These are phyloP conservation scores for Diorhabda carinulata DNA, from an alignment of 1,140 invertebrate genomes.

Conservation along the genomic window DNA sequence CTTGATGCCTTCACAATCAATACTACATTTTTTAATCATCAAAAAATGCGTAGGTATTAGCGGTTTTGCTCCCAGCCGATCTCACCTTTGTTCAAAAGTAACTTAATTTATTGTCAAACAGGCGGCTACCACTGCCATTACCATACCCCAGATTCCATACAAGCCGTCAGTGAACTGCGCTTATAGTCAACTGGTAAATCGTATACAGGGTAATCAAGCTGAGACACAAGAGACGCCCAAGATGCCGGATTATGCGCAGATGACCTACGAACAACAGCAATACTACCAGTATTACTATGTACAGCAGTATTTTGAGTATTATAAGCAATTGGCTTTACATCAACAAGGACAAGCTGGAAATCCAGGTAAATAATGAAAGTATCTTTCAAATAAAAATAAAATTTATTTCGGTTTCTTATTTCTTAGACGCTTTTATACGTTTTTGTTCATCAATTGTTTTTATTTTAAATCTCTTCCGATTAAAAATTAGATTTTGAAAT, in stretches of 20 bases:
- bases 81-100: slow-evolving; percentile 1
- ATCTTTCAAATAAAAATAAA: no score
- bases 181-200: slow-evolving; percentile 78
- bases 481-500: no score
- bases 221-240: slow-evolving; percentile 42
- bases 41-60: no score
- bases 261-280: slow-evolving; percentile 41
- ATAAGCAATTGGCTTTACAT: slow-evolving; percentile 41
- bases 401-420: neutral
- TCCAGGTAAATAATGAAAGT: slow-evolving; percentile 8
- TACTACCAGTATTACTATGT: slow-evolving; percentile 45
- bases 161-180: slow-evolving; percentile 78
- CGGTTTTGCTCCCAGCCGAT: no score
- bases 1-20: no score
- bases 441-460: neutral
- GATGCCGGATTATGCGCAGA: slow-evolving; percentile 18
- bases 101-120: slow-evolving; percentile 25
- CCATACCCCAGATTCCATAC: slow-evolving; percentile 56
- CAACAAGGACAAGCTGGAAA: slow-evolving; percentile 24
- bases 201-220: slow-evolving; percentile 65
- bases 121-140: slow-evolving; percentile 14
- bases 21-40: no score
- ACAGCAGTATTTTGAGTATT: slow-evolving; percentile 45
- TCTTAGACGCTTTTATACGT: neutral
- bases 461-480: no score